Conservation (phyloP, 2,888 invertebrate species). For the Calameuta idolon region DNA sequence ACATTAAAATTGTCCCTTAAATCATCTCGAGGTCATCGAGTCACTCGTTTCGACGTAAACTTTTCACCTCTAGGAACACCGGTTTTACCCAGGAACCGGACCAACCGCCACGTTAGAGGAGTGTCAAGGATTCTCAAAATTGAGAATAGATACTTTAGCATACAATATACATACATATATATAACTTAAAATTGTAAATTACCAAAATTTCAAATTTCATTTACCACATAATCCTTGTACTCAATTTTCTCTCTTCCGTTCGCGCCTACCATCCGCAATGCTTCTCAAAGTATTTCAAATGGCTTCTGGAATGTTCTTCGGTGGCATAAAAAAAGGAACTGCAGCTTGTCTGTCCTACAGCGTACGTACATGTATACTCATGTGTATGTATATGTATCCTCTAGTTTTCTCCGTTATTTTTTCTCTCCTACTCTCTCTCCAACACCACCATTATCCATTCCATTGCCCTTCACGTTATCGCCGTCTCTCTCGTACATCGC, state of each 20-base stretch:
- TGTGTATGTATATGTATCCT: constrained; percentile 24
- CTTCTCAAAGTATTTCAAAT: not conserved
- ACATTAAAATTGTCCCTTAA: not conserved
- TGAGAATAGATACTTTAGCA: not conserved
- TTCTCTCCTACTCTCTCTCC: constrained; percentile 2
- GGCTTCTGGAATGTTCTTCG: not conserved
- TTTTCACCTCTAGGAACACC: not conserved
- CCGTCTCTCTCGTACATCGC: constrained; percentile 7
- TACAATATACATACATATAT: not conserved
- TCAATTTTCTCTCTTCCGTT: not conserved
- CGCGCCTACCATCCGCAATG: not conserved
- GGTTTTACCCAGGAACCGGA: not conserved
- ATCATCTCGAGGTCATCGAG: not conserved
- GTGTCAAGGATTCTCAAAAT: not conserved
- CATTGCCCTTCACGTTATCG: not conserved
- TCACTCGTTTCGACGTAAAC: not conserved
- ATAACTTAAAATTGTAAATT: not conserved
- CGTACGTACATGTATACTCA: constrained; percentile 28
- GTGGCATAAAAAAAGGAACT: not conserved
- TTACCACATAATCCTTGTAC: not conserved
- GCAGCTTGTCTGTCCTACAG: constrained; percentile 9
- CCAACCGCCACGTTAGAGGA: not conserved
- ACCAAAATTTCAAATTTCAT: not conserved
- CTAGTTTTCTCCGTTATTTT: constrained; percentile 5
- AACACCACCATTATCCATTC: not conserved